Evolutionary conservation across 2,797 vertebrate genomes (phyloP).

Genomic region (Spinus pinus): DNA sequence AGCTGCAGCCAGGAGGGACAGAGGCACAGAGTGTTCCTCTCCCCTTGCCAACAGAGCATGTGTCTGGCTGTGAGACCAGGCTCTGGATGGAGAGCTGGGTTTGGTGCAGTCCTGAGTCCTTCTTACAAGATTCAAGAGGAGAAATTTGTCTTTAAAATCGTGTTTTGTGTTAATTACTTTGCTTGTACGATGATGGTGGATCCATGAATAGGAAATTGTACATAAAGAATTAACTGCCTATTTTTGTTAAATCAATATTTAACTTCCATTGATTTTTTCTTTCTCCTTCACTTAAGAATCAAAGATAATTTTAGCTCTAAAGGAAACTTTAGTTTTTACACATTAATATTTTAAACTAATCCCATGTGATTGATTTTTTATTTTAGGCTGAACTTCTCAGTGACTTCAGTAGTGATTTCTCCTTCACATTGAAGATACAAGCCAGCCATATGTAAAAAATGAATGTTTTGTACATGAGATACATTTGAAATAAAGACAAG

Average conservation of each 20-base stretch:
- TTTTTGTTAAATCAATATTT: constrained; percentile 12
- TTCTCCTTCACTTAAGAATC: background rate
- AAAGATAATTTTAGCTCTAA: background rate
- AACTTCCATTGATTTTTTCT: background rate
- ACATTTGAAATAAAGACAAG: background rate
- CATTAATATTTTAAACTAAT: constrained; percentile 2
- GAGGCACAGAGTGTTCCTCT: background rate
- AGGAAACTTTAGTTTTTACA: background rate
- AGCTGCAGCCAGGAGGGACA: background rate
- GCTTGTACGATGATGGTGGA: background rate
- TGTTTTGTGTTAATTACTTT: background rate
- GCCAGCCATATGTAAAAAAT: background rate
- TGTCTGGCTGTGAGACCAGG: background rate
- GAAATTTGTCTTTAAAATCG: background rate
- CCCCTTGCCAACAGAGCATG: background rate
- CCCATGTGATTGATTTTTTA: background rate
- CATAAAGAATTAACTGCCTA: background rate
- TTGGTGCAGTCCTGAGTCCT: background rate
- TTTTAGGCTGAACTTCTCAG: background rate
- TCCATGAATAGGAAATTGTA: background rate
- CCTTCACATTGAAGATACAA: background rate
- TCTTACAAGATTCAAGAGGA: background rate
- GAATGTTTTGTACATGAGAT: background rate
- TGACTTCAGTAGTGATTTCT: background rate
- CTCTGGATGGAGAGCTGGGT: background rate